phyloP scores from a whole-genome alignment of 2,797 vertebrate genomes.

The Manis pentadactyla region DNA sequence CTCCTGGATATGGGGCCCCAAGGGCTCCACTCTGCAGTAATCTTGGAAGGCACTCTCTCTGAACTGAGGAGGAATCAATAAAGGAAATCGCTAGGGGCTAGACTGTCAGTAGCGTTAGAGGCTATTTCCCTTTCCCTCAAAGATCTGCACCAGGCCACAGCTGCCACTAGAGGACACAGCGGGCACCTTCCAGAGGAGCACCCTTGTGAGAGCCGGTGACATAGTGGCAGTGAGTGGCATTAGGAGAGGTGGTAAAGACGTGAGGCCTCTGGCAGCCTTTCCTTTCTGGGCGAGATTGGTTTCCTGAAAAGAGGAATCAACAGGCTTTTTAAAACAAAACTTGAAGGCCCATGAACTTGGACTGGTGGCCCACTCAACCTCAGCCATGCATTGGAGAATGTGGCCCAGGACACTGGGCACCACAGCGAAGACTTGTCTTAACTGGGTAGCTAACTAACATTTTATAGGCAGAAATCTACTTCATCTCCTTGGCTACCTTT shows the following conservation, averaged over 20 bases:
- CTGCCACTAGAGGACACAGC: background rate
- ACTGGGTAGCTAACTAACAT: background rate
- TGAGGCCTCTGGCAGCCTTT: background rate
- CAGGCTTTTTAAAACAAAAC: background rate
- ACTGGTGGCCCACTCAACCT: background rate
- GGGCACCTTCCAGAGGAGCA: background rate
- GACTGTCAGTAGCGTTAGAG: too few relatives aligned
- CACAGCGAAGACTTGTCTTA: background rate
- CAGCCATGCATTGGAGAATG: background rate
- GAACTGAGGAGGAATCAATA: background rate
- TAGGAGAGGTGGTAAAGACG: background rate
- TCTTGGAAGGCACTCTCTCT: background rate
- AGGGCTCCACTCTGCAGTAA: background rate
- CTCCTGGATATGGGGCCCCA: background rate
- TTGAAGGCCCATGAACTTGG: background rate
- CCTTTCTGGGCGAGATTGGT: background rate
- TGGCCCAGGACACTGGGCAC: background rate
- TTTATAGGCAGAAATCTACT: background rate
- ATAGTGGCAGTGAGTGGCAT: too few relatives aligned
- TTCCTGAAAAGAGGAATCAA: background rate
- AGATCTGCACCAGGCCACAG: background rate
- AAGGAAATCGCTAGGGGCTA: background rate
- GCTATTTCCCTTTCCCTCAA: background rate
- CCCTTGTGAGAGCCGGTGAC: fast-evolving
- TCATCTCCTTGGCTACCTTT: background rate